Conservation (phyloP, 2,797 vertebrate species). For the Sebastes hubbsi region DNA sequence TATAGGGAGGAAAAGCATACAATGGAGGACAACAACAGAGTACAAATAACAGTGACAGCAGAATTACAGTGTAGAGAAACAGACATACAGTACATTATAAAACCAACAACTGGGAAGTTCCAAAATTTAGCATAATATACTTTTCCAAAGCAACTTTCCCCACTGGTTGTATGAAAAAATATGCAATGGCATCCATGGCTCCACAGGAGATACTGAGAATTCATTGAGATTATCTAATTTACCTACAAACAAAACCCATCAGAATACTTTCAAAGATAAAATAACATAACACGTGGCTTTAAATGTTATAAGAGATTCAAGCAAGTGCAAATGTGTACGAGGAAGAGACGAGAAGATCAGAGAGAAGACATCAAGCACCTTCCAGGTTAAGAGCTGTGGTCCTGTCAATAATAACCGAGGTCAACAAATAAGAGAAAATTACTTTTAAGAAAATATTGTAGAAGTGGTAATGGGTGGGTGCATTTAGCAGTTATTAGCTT, state of each 20-base stretch:
- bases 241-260: background rate
- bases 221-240: background rate
- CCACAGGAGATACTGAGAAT: background rate
- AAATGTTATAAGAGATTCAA: background rate
- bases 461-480: background rate
- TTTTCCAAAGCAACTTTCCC: background rate
- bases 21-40: too few relatives aligned
- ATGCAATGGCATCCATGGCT: background rate
- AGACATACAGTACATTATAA: background rate
- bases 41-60: background rate
- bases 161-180: background rate
- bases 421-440: background rate
- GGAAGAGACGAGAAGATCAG: background rate
- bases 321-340: background rate
- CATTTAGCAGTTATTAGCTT: constrained; percentile 1
- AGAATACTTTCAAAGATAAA: background rate
- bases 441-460: background rate
- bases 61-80: too few relatives aligned
- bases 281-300: background rate
- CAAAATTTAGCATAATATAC: background rate
- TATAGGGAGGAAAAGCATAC: too few relatives aligned
- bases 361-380: background rate
- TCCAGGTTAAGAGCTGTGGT: background rate
- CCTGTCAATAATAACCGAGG: background rate
- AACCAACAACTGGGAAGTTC: background rate